Base-by-base conservation (phyloP, 2,113 vertebrate genomes). In the Sciurus niger region DNA sequence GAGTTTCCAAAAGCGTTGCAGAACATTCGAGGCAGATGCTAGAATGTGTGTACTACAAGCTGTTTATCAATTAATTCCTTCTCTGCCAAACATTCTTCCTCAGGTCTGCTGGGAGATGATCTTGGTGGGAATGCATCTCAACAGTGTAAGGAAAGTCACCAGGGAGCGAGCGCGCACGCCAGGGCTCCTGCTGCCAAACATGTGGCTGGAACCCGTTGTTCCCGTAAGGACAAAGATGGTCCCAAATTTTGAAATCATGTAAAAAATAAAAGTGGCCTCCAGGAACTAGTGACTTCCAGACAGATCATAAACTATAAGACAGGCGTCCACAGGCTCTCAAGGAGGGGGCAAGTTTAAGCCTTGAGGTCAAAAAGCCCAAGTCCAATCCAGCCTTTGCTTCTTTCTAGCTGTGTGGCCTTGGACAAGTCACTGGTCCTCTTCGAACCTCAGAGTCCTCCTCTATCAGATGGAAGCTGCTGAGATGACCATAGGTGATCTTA, bases 31-130 rank as follows among this genome's bases (percentile, higher is more conserved):
- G 85, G 88, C 94, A 43, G 82, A 58, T 48, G 1, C 84, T 68
- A 90, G 63, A n/a, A 37, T 86, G 46, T 89, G 86, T 80, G 79
- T 63, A 18, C 63, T 78, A 84, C 70, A 82, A 83, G 83, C 67
- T 98, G 95, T 97, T 97, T 96, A 96, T 96, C 93, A 95, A 94
- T 97, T 92, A 88, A 92, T 87, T 70, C 72, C 88, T 90, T 95
- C 65, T 94, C 82, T 90, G 97, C 95, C 93, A 96, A 88, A 96
- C 97, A 85, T 96, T 96, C 96, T 77, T 90, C 6, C 70, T 18
- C 9, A 32, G 46, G 76, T 90, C 95, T 83, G 13, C 13, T 20
- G 96, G 90, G 94, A 97, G 79, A 95, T 65, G 79, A 55, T 73
- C 87, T 93, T 0, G 86, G 72, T 84, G 82, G 93, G 65, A 95